Percentiles rank a stretch among this genome's conserved stretches.
phyloP scores from a whole-genome alignment of 64 coral and sea anemone genomes.

The Exaiptasia diaphana region DNA sequence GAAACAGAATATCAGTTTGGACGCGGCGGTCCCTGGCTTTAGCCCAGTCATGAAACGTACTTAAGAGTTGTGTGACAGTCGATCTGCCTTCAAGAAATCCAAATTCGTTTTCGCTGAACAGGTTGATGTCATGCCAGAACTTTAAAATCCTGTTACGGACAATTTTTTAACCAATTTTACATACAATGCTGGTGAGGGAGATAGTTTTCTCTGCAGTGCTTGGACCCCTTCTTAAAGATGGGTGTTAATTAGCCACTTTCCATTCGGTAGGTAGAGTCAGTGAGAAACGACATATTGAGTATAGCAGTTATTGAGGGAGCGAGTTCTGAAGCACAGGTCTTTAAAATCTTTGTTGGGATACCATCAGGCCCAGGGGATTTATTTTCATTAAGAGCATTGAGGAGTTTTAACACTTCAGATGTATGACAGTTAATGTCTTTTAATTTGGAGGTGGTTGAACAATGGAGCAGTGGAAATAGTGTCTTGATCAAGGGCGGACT shows the following conservation, averaged over 20 bases:
- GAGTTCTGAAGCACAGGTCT: slow-evolving; percentile 29
- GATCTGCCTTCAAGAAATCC: neutral
- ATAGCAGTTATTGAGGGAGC: slow-evolving; percentile 12
- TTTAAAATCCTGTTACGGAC: slow-evolving; percentile 26
- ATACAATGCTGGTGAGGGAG: slow-evolving; percentile 16
- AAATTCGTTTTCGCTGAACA: neutral
- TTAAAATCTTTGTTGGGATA: slow-evolving; percentile 27
- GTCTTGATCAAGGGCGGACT: no score
- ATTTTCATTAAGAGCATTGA: neutral
- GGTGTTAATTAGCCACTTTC: slow-evolving; percentile 20
- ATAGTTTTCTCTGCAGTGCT: slow-evolving; percentile 19
- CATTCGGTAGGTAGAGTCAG: slow-evolving; percentile 14
- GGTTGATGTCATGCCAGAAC: neutral
- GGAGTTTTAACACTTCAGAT: neutral
- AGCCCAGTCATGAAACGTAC: neutral
- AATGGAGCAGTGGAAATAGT: no score
- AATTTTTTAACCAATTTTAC: slow-evolving; percentile 57
- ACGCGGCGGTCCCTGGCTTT: neutral
- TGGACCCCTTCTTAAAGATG: slow-evolving; percentile 7
- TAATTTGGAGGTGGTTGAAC: no score
- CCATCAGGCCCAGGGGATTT: slow-evolving; percentile 60
- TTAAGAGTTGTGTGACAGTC: neutral
- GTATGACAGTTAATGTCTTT: neutral
- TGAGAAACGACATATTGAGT: slow-evolving; percentile 39
- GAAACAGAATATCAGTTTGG: neutral